These are phyloP conservation scores for Amniataba percoides DNA, from an alignment of 2,797 vertebrate genomes.

Conservation along the genomic window DNA sequence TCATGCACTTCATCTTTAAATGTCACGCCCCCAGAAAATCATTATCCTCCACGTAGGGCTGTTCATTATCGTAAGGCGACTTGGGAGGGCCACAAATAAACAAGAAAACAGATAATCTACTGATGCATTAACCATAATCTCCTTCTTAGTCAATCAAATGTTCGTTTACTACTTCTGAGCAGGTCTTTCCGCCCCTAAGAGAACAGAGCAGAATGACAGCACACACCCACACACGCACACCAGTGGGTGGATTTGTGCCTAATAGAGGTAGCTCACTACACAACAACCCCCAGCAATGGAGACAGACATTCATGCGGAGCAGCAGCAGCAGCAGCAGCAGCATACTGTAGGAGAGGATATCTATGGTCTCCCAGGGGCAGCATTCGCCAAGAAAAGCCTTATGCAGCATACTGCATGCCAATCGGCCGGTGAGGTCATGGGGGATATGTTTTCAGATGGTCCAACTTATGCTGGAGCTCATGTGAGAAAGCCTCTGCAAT, in stretches of 20 bases:
- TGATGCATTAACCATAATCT: constrained; percentile 70
- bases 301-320: constrained; percentile 67
- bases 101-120: constrained; percentile 66
- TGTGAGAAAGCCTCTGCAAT: constrained; percentile 70
- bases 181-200: constrained; percentile 61
- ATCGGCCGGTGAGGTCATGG: constrained; percentile 73
- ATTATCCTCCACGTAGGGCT: constrained; percentile 58
- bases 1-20: constrained; percentile 77
- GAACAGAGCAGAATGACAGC: constrained; percentile 75
- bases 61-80: constrained; percentile 56
- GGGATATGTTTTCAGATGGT: constrained; percentile 81
- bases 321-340: constrained; percentile 51
- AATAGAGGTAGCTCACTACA: constrained; percentile 76
- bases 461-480: constrained; percentile 76
- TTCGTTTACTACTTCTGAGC: constrained; percentile 71
- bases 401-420: constrained; percentile 73
- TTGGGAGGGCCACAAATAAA: constrained; percentile 64
- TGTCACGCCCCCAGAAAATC: constrained; percentile 71
- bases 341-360: constrained; percentile 71
- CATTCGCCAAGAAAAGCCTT: constrained; percentile 77
- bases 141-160: constrained; percentile 74
- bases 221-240: constrained; percentile 68
- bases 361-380: constrained; percentile 76
- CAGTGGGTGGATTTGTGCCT: constrained; percentile 79
- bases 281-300: constrained; percentile 74